A percentile compares a stretch with the other conserved stretches of the same genome.
Evolutionary conservation across 2,888 invertebrate genomes (phyloP).

Genomic region (Cinara cedri): DNA sequence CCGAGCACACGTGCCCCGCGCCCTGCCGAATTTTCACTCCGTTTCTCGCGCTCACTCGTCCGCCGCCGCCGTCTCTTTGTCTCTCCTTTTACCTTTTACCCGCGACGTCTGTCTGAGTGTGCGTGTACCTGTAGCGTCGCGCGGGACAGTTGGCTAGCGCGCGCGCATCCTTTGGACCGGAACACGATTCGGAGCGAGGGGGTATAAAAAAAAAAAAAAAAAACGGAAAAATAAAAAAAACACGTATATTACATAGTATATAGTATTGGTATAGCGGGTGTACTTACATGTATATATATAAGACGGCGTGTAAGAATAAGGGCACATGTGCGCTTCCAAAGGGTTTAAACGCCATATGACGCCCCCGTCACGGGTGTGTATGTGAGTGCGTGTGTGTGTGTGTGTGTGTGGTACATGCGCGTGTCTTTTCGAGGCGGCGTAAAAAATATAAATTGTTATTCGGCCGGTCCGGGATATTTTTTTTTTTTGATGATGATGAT

Average conservation of each 20-base stretch:
- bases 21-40: constrained; percentile 42
- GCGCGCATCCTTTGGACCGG: constrained; percentile 52
- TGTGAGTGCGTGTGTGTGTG: neutral
- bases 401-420: neutral
- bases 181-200: constrained; percentile 50
- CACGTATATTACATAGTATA: neutral
- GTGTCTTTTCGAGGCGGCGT: neutral
- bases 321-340: constrained; percentile 38
- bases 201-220: constrained; percentile 35
- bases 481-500: constrained; percentile 23
- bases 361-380: constrained; percentile 5
- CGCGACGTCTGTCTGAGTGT: neutral
- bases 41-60: no score
- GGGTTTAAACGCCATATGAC: constrained; percentile 55
- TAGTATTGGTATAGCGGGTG: neutral
- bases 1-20: constrained; percentile 12
- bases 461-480: constrained; percentile 10
- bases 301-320: constrained; percentile 47
- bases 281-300: neutral
- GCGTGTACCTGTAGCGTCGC: constrained; percentile 32
- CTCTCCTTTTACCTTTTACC: no score
- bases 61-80: no score
- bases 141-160: constrained; percentile 55
- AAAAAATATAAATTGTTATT: constrained; percentile 28
- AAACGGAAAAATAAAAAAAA: neutral